Percentiles rank a stretch among this genome's conserved stretches.
Conservation (phyloP, 2,113 vertebrate genomes). For the Myocastor coypus region DNA sequence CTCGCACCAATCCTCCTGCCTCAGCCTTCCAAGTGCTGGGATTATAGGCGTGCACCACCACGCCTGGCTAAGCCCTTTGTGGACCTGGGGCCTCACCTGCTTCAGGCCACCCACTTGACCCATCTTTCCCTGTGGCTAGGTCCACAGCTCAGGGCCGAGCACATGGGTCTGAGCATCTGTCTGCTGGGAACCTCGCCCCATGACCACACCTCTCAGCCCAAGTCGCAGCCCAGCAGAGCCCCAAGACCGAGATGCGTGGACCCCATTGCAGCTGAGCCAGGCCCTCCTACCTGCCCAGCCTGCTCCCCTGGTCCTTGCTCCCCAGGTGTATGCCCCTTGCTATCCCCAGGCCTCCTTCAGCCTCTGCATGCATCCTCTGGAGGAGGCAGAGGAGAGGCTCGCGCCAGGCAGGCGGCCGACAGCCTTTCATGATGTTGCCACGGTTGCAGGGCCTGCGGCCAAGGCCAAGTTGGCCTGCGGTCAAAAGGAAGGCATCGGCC, state of each 20-base stretch:
- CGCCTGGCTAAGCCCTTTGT: no score
- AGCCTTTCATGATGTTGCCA: constrained; percentile 75
- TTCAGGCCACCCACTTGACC: not conserved
- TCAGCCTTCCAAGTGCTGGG: no score
- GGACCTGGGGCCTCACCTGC: not conserved
- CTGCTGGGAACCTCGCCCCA: not conserved
- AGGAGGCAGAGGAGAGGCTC: constrained; percentile 38
- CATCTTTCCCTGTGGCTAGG: not conserved
- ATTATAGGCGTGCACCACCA: no score
- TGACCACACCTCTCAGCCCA: not conserved
- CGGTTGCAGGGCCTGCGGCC: constrained; percentile 75
- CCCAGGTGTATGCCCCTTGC: constrained; percentile 33
- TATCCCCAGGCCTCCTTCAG: constrained; percentile 43
- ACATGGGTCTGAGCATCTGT: not conserved
- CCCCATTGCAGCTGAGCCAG: not conserved
- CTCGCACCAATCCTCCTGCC: no score
- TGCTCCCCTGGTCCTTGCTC: not conserved
- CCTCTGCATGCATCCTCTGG: constrained; percentile 66
- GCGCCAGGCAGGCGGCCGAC: not conserved
- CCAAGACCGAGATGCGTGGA: not conserved
- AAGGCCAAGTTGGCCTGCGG: constrained; percentile 77
- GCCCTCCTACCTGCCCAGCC: not conserved
- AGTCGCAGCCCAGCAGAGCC: not conserved
- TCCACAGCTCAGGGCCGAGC: not conserved
- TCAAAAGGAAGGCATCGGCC: constrained; percentile 83